These are phyloP conservation scores for Anas platyrhynchos DNA, from an alignment of 2,113 vertebrate genomes.

Conservation along the genomic window DNA sequence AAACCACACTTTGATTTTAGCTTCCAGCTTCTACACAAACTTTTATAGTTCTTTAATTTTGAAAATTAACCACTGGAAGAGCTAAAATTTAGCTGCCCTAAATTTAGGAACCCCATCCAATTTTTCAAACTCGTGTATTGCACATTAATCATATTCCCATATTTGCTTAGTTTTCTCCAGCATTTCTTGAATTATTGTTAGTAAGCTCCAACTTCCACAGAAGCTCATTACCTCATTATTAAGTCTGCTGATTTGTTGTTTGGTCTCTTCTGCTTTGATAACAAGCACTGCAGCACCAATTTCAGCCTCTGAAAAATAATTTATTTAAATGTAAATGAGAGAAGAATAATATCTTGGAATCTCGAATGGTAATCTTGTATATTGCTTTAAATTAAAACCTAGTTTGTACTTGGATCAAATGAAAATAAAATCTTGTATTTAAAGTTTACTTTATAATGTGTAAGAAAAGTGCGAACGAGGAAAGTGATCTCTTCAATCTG, in stretches of 20 bases:
- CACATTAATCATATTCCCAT: background rate
- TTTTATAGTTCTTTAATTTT: background rate
- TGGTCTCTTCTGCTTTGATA: constrained; percentile 86
- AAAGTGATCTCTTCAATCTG: background rate
- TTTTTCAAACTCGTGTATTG: background rate
- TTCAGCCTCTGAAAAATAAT: constrained; percentile 79
- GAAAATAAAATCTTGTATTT: background rate
- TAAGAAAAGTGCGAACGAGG: background rate
- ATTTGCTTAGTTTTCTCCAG: background rate
- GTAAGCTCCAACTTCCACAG: background rate
- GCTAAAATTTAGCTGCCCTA: background rate
- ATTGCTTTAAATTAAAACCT: background rate
- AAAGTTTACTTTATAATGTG: background rate
- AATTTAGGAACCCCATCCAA: background rate
- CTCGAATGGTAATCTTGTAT: background rate
- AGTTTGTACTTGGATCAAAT: background rate
- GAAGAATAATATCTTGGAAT: background rate
- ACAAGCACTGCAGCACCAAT: constrained; percentile 79
- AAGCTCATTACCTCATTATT: constrained; percentile 79
- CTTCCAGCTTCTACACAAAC: background rate
- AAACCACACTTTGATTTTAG: background rate
- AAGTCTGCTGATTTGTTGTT: constrained; percentile 81
- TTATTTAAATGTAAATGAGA: constrained; percentile 5
- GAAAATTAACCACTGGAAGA: background rate
- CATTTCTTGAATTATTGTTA: background rate